Evolutionary conservation across 2,888 invertebrate species (phyloP).

Genomic region (Patella pellucida): DNA sequence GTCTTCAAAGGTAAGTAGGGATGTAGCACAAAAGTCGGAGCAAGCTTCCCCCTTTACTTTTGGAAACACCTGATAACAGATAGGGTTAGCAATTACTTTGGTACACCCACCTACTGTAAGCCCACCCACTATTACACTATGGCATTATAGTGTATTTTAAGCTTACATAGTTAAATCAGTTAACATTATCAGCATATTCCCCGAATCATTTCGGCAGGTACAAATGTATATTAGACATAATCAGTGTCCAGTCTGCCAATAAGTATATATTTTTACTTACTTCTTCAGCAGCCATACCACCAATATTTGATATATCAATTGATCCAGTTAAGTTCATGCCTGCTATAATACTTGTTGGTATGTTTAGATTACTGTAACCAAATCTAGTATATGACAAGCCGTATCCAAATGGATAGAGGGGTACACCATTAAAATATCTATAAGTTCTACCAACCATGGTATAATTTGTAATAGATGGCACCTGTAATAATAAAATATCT

Average conservation of each 20-base stretch:
- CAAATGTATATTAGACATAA: no score
- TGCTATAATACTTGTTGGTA: neutral
- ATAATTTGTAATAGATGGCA: conserved; percentile 17
- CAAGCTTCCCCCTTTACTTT: no score
- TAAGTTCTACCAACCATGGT: conserved; percentile 19
- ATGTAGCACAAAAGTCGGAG: no score
- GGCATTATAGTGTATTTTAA: no score
- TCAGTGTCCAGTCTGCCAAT: neutral
- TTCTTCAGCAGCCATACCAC: neutral
- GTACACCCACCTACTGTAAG: no score
- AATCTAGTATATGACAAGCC: conserved; percentile 4
- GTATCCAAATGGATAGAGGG: conserved; percentile 4
- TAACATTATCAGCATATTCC: no score
- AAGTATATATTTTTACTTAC: neutral
- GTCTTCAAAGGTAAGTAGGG: no score
- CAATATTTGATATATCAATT: neutral
- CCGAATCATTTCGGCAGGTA: no score
- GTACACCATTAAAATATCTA: conserved; percentile 8
- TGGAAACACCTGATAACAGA: no score
- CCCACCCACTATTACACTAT: no score
- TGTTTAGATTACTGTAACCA: neutral
- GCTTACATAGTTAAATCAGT: no score
- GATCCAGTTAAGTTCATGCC: neutral
- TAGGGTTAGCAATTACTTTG: no score
- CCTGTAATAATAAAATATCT: conserved; percentile 13